phyloP scores from a whole-genome alignment of 2,888 invertebrate species.

The Tetrapedia diversipes region DNA sequence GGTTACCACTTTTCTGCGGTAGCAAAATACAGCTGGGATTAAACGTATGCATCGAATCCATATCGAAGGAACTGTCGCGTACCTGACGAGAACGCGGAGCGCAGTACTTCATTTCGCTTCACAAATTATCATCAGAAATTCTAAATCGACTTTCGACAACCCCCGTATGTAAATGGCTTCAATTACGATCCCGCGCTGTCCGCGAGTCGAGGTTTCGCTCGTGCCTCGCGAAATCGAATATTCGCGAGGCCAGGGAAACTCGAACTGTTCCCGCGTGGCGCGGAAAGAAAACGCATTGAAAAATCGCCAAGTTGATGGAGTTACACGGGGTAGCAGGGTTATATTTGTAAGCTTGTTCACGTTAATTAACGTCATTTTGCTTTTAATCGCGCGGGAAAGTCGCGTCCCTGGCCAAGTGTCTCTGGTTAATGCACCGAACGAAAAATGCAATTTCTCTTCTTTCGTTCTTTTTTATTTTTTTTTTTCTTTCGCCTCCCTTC shows the following conservation, averaged over 20 bases:
- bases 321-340: not conserved
- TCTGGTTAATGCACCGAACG: conserved; percentile 7
- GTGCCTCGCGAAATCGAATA: conserved; percentile 26
- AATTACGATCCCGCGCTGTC: conserved; percentile 40
- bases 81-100: too few species aligned
- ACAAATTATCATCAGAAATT: conserved; percentile 14
- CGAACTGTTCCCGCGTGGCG: not conserved
- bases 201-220: conserved; percentile 12
- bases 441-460: conserved; percentile 13
- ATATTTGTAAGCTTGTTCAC: conserved; percentile 33
- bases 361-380: conserved; percentile 45
- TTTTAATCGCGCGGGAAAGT: conserved; percentile 37
- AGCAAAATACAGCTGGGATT: too few species aligned
- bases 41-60: too few species aligned
- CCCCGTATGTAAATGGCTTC: conserved; percentile 16
- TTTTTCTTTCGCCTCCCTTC: conserved; percentile 1
- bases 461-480: not conserved
- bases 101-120: not conserved
- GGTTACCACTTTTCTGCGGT: too few species aligned
- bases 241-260: conserved; percentile 15
- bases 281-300: conserved; percentile 34
- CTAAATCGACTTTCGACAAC: conserved; percentile 49
- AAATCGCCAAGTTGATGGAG: conserved; percentile 35
- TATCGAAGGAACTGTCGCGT: too few species aligned
- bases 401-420: not conserved